These are phyloP conservation scores for Meganola albula DNA, from an alignment of 2,888 invertebrate species.

Conservation along the genomic window DNA sequence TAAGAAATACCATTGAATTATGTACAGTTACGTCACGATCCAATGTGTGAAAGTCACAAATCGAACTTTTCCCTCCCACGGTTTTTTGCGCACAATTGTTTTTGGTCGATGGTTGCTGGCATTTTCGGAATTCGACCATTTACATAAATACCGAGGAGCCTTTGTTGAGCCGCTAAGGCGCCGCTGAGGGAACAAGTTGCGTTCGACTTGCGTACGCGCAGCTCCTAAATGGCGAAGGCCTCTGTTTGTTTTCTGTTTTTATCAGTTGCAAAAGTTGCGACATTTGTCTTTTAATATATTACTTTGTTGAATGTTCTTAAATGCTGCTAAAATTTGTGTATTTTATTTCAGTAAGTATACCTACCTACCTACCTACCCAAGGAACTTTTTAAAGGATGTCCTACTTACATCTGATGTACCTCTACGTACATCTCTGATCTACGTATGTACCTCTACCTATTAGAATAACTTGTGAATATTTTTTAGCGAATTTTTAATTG, in stretches of 20 bases:
- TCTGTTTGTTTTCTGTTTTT: constrained; percentile 43
- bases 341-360: too few relatives aligned
- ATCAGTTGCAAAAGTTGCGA: constrained; percentile 38
- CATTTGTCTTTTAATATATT: constrained; percentile 35
- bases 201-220: constrained; percentile 33
- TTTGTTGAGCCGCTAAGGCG: constrained; percentile 72
- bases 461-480: too few relatives aligned
- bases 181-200: constrained; percentile 48
- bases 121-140: constrained; percentile 72
- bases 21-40: constrained; percentile 29
- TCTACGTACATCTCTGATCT: too few relatives aligned
- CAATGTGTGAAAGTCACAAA: constrained; percentile 44
- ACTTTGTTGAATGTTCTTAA: constrained; percentile 18
- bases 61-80: constrained; percentile 61
- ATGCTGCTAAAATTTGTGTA: too few relatives aligned
- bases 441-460: too few relatives aligned
- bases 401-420: too few relatives aligned
- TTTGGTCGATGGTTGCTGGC: constrained; percentile 55
- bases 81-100: constrained; percentile 59
- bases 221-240: constrained; percentile 39
- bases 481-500: too few relatives aligned
- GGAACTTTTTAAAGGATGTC: too few relatives aligned
- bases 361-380: too few relatives aligned
- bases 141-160: constrained; percentile 69
- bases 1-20: constrained; percentile 18